Evolutionary conservation across 1,140 invertebrate genomes (phyloP).

Genomic region (Hyphantria cunea): DNA sequence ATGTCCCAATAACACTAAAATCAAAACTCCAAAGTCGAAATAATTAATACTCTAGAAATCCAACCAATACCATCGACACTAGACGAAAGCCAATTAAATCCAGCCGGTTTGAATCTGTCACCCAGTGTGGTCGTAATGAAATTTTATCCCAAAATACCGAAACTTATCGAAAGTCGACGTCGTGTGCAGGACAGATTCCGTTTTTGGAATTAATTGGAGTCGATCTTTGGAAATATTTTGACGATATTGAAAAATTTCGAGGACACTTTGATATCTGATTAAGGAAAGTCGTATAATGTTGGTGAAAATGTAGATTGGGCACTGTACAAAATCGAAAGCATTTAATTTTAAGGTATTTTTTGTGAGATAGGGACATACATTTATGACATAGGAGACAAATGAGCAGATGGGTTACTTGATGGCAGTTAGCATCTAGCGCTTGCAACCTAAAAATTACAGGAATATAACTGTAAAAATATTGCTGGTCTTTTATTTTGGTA

Average conservation of each 20-base stretch:
- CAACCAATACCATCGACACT: slow-evolving; percentile 20
- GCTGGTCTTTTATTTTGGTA: too few species aligned
- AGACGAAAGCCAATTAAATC: slow-evolving; percentile 26
- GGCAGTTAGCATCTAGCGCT: too few species aligned
- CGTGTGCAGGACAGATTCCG: slow-evolving; percentile 19
- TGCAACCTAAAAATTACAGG: too few species aligned
- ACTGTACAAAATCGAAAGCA: too few species aligned
- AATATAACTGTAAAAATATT: too few species aligned
- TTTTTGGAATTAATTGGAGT: slow-evolving; percentile 15
- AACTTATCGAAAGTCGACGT: slow-evolving; percentile 18
- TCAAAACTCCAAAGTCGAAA: too few species aligned
- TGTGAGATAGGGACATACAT: too few species aligned
- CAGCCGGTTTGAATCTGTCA: slow-evolving; percentile 20
- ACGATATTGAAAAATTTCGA: slow-evolving; percentile 11
- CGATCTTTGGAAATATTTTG: slow-evolving; percentile 13
- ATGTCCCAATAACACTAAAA: too few species aligned
- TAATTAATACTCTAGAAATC: neutral
- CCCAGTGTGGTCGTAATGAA: slow-evolving; percentile 18
- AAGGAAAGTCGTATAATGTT: neutral
- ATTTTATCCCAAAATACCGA: slow-evolving; percentile 14
- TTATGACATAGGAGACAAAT: too few species aligned
- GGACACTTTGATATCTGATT: neutral
- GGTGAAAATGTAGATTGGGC: neutral
- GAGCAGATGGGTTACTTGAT: too few species aligned
- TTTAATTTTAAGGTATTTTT: too few species aligned